These are phyloP conservation scores for Malacoctenus gilli DNA, from an alignment of 2,797 vertebrate species.

Conservation along the genomic window DNA sequence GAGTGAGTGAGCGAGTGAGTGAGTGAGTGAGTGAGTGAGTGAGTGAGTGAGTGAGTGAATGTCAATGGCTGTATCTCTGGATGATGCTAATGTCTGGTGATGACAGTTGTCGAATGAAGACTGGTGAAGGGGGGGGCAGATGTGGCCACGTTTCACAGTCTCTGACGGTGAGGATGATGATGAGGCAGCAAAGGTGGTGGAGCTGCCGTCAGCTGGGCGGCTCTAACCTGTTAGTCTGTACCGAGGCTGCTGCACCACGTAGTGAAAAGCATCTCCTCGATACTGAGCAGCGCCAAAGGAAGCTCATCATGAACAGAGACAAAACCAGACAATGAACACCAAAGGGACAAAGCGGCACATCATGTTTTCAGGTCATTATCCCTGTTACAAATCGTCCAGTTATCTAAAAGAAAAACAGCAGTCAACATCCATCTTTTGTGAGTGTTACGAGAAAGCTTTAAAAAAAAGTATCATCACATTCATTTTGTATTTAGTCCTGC, in stretches of 20 bases:
- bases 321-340: constrained; percentile 14
- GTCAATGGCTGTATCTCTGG: neutral
- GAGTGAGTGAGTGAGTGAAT: neutral
- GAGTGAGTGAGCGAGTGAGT: too few species aligned
- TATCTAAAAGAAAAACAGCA: too few species aligned
- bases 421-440: too few species aligned
- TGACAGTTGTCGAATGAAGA: constrained; percentile 1
- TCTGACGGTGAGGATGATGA: neutral
- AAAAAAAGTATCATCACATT: too few species aligned
- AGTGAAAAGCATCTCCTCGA: constrained; percentile 59
- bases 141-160: constrained; percentile 14
- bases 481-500: too few species aligned
- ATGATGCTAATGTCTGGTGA: neutral
- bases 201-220: constrained; percentile 1
- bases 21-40: too few species aligned
- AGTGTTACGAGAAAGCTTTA: too few species aligned
- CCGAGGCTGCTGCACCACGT: constrained; percentile 45
- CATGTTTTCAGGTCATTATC: too few species aligned
- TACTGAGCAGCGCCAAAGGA: constrained; percentile 18
- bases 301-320: constrained; percentile 40
- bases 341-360: too few species aligned
- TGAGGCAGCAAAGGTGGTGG: neutral
- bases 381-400: too few species aligned
- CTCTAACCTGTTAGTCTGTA: constrained; percentile 58
- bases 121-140: constrained; percentile 1